Base-by-base conservation (phyloP, 2,888 invertebrate species). In the Pachymerium ferrugineum region DNA sequence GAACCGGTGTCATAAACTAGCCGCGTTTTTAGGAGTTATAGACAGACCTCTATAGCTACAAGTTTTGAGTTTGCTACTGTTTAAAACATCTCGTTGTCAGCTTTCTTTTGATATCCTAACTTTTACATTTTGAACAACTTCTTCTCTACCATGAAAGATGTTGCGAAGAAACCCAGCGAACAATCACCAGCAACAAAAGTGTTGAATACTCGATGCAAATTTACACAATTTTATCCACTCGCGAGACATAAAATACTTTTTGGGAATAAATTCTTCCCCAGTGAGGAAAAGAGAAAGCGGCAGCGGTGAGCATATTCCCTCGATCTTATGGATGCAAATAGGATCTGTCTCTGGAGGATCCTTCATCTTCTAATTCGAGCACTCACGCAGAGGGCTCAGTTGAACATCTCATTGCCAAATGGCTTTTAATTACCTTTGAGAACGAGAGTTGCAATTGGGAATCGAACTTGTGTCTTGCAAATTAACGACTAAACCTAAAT, bases 241-340 rank as follows among this genome's bases (percentile, higher is more conserved):
- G 28, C 25, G 62, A 62, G 62, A 62, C 62, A 62, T 62, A 62
- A 62, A 62, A 62, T 62, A 62, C 62, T 62, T 62, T 62, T 62
- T 25, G 62, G 62, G 28, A 28, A 62, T 62, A 62, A 62, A 62
- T 62, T 62, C 62, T 62, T 28, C 62, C 62, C n/a, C n/a, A n/a
- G 62, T 62, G 25, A 28, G 28, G 62, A 62, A 62, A 62, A 62
- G 62, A 28, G 25, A 62, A 28, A 62, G 62, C 16, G 14, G 38
- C n/a, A n/a, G n/a, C n/a, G 38, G 22, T 1, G 62, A 62, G 25
- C 62, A 62, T 62, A 25, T 62, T 25, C 62, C 62, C 62, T 25
- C 62, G 62, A 62, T 62, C 62, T 62, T 62, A 14, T 25, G 62
- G 62, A 62, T 62, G 62, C 62, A 62, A 62, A 62, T 62, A 62